A percentile compares a stretch with the other conserved stretches of the same genome.
Conservation (phyloP, 2,888 invertebrate genomes). For the Pandemis cinnamomeana region DNA sequence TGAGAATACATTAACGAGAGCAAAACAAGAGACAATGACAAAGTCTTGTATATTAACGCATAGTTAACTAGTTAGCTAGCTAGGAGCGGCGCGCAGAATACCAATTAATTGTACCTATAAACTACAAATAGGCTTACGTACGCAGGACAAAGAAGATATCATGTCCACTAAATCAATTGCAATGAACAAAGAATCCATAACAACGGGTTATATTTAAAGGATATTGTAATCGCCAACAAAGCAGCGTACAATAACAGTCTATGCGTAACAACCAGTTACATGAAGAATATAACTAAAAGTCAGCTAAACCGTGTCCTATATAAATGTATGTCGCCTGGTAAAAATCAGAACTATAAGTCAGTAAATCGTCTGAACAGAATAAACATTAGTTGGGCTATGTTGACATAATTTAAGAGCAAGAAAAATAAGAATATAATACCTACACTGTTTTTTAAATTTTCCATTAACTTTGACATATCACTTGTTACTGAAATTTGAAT, state of each 20-base stretch:
- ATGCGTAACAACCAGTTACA: not conserved
- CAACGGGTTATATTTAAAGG: slow-evolving; percentile 28
- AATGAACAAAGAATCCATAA: slow-evolving; percentile 55
- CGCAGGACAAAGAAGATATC: slow-evolving; percentile 68
- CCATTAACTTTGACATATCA: no score
- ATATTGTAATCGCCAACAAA: slow-evolving; percentile 19
- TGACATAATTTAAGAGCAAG: not conserved
- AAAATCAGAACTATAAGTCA: not conserved
- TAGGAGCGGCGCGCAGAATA: slow-evolving; percentile 67
- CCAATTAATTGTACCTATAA: slow-evolving; percentile 68
- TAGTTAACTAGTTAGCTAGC: slow-evolving; percentile 64
- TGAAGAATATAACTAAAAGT: not conserved
- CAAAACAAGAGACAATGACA: slow-evolving; percentile 60
- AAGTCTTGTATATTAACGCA: slow-evolving; percentile 46
- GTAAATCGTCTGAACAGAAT: not conserved
- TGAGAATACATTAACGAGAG: slow-evolving; percentile 62
- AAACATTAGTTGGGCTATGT: not conserved
- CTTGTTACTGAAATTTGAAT: no score
- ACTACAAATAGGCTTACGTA: slow-evolving; percentile 60
- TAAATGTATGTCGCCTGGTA: not conserved
- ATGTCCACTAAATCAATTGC: slow-evolving; percentile 55
- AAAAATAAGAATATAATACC: not conserved
- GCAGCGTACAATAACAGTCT: slow-evolving; percentile 8
- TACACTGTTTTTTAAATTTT: no score
- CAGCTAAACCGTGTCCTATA: not conserved